phyloP scores from a whole-genome alignment of 92 coral and sea anemone genomes.

The Micromussa lordhowensis region DNA sequence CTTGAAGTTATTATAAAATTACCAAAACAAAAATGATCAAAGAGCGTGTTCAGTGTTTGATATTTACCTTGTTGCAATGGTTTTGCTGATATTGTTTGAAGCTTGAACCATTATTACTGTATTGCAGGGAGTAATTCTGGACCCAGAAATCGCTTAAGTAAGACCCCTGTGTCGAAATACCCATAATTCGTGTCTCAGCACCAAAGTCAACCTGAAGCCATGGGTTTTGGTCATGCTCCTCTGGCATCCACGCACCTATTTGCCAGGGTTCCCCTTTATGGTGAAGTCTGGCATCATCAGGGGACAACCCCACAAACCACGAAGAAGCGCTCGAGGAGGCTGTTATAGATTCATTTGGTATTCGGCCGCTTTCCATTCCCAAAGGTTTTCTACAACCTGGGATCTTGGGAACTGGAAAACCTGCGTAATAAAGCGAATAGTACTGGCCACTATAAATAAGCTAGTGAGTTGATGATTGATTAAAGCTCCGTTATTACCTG shows the following conservation, averaged over 20 bases:
- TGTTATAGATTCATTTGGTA: not conserved
- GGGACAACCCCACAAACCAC: not conserved
- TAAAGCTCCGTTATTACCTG: too few species aligned
- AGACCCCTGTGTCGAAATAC: conserved; percentile 47
- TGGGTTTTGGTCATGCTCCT: conserved; percentile 22
- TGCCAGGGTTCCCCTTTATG: not conserved
- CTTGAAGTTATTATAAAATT: too few species aligned
- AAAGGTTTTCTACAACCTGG: conserved; percentile 4
- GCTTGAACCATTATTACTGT: conserved; percentile 22
- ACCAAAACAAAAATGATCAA: too few species aligned
- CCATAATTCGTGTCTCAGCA: conserved; percentile 38
- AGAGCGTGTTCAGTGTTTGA: too few species aligned
- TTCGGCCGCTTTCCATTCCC: conserved; percentile 24
- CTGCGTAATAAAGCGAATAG: not conserved
- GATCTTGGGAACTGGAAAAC: conserved; percentile 17
- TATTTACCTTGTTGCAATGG: conserved; percentile 22
- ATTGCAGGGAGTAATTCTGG: conserved; percentile 27
- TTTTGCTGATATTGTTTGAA: conserved; percentile 22
- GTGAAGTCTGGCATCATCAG: not conserved
- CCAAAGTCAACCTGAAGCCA: conserved; percentile 56
- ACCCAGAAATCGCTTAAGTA: conserved; percentile 20
- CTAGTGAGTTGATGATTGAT: too few species aligned
- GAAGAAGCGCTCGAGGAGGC: not conserved
- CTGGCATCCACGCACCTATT: conserved; percentile 16
- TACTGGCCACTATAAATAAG: too few species aligned